Evolutionary conservation across 2,888 invertebrate species (phyloP), one percentile per base, ranked within the genome.

Genomic region (Mactromeris polynyma): DNA sequence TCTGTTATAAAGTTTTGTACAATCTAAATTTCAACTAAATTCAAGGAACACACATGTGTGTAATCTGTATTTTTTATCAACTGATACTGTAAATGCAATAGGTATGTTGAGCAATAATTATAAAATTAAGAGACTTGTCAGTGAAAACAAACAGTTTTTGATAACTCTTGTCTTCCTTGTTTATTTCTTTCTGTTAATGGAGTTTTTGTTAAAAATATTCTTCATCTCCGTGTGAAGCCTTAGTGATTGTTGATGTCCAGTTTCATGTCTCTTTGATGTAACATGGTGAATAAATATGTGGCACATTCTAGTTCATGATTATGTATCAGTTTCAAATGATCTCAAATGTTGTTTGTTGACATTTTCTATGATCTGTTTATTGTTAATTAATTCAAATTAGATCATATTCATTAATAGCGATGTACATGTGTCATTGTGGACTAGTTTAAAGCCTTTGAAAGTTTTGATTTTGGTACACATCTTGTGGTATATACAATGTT

Each of bases 301-400:
- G 4, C 33, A 2, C 9, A 11, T 73, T 33, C 26, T 73, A 14
- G 19, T 73, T 19, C 33, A 33, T 73, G 14, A 33, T 73, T 73
- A 58, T 58, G 26, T 80, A 81, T 81, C 81, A 81, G 54, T 81
- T 81, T 81, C 81, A 17, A n/a, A 81, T 81, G 81, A 81, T 81
- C 81, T 81, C 81, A 54, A 54, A 36, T 79, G 79, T 79, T 79
- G 19, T 79, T 79, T 42, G 46, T 79, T 79, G 14, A 42, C 40
- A 79, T 79, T 79, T 46, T 42, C 26, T 38, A 46, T 79, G 26
- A 42, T 40, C 79, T 79, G 79, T 79, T 21, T 26, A 46, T 79
- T 42, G 40, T 79, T 26, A 26, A 79, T 42, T 42, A 21, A 26
- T 79, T 79, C 40, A 79, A 40, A 40, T 79, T 42, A n/a, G 21